Percentiles rank a stretch among this genome's conserved stretches.
These are phyloP conservation scores for Terrapene triunguis DNA, from an alignment of 2,113 vertebrate genomes.

Conservation along the genomic window DNA sequence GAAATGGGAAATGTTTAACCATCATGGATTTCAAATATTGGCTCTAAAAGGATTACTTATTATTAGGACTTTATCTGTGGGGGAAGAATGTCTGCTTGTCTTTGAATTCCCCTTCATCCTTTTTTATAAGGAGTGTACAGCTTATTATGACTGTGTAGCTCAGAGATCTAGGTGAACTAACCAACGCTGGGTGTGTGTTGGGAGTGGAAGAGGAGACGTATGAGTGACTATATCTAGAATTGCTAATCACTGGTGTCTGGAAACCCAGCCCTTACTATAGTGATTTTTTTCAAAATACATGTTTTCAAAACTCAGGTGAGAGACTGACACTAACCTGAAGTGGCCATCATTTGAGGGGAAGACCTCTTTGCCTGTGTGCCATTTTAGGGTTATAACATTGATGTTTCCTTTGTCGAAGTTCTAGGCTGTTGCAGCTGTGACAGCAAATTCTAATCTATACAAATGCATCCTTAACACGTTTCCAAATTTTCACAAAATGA, in stretches of 20 bases:
- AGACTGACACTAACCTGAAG: neutral
- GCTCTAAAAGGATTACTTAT: neutral
- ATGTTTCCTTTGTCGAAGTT: neutral
- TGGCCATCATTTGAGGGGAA: fast-evolving
- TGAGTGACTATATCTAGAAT: neutral
- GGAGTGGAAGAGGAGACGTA: neutral
- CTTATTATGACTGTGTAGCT: fast-evolving
- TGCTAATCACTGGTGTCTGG: neutral
- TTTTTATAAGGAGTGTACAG: neutral
- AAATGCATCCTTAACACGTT: neutral
- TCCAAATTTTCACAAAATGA: neutral
- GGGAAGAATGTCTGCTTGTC: fast-evolving
- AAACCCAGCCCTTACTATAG: neutral
- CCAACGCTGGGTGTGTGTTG: neutral
- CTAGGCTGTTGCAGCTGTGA: neutral
- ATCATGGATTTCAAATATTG: neutral
- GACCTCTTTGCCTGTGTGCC: neutral
- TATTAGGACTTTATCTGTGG: neutral
- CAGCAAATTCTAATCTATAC: neutral
- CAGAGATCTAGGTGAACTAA: neutral
- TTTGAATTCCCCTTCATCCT: neutral
- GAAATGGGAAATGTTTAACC: neutral
- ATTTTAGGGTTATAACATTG: neutral
- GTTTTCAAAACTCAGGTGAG: neutral
- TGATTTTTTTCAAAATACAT: neutral